phyloP scores from a whole-genome alignment of 2,113 vertebrate species.

The Tautogolabrus adspersus region DNA sequence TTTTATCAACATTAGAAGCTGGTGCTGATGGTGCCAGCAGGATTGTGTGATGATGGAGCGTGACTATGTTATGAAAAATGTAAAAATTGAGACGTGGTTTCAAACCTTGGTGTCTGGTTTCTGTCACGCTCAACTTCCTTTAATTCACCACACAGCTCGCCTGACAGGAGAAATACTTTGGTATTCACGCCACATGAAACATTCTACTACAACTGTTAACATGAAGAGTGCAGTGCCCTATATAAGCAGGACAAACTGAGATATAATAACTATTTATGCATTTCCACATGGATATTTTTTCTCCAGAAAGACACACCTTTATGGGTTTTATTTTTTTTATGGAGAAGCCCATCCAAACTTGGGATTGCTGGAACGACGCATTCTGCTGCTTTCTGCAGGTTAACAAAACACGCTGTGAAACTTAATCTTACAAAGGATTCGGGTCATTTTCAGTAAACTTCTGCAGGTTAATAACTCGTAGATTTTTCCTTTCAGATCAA shows the following conservation, averaged over 20 bases:
- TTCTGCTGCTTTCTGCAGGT: background rate
- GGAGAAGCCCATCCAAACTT: background rate
- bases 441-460: no score
- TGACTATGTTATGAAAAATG: background rate
- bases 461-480: background rate
- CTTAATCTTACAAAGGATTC: background rate
- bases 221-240: no score
- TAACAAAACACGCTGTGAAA: background rate
- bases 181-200: background rate
- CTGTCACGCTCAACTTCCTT: background rate
- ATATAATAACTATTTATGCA: no score
- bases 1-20: background rate
- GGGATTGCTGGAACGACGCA: background rate
- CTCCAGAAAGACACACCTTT: background rate
- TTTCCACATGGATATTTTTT: no score
- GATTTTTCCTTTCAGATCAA: background rate
- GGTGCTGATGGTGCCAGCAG: background rate
- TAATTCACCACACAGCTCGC: background rate
- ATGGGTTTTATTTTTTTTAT: background rate
- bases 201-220: background rate
- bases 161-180: background rate
- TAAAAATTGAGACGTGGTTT: slow-evolving; percentile 6
- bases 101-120: slow-evolving; percentile 10
- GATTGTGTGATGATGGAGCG: background rate
- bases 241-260: no score